Base-by-base conservation (phyloP, 2,113 vertebrate genomes). In the Promerops cafer region DNA sequence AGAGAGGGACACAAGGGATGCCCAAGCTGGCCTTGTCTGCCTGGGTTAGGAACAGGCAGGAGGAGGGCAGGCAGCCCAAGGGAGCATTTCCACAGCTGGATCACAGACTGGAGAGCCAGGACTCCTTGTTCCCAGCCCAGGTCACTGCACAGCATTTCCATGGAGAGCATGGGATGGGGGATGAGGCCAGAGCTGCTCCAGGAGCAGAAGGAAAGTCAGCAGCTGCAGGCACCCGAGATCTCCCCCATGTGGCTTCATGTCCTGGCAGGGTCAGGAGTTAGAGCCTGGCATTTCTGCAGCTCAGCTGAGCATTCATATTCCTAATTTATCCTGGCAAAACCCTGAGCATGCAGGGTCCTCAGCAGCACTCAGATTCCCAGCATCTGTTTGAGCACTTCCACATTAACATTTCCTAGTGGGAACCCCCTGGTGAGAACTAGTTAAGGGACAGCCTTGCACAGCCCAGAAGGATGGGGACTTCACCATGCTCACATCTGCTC, bases 301-400 rank as follows among this genome's bases (percentile, higher is more conserved):
- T 86, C 83, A 83, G 79, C 88, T 94, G 66, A 95, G 44, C 66
- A 14, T 61, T 85, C 76, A 6, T 7, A 27, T 64, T 94, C 89
- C 40, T 86, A 40, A 92, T 80, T 72, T 83, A 80, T 65, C 72
- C 83, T 87, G 71, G 35, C 33, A 72, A 86, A 79, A 28, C 68
- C 60, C 71, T 53, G 87, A 84, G 66, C 53, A 44, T 5, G 18
- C 60, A 95, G 78, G 66, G 35, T 84, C 84, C 65, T 88, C 35
- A 21, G 78, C 80, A 96, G 76, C 71, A 50, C 60, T 61, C 44
- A 8, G 79, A 82, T 79, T 82, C 89, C 47, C 90, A 70, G 76
- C 89, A 91, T 83, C 91, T 89, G 85, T 37, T 90, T 63, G 50
- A 78, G 69, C 53, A 72, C 71, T 91, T 81, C 77, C 72, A 82